Evolutionary conservation across 2,113 vertebrate species (phyloP), one percentile per base, ranked within the genome.

Genomic region (Hucho hucho): DNA sequence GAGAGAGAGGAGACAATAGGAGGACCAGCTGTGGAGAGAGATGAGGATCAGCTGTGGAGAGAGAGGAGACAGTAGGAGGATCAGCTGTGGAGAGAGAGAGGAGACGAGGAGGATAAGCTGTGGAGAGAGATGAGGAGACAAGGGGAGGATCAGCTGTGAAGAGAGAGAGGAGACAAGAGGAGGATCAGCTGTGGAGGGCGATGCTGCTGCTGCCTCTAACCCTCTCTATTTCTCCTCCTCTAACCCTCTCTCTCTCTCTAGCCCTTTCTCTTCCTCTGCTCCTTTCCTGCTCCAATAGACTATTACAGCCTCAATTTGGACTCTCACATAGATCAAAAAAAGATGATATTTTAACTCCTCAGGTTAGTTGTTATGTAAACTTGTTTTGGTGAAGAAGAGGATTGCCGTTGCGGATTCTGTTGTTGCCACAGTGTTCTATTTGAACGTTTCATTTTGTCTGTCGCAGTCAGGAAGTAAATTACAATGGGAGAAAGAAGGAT

Each of bases 11-110:
- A 76, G 29, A 32, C 29, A 32, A 32, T 4, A 32, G 70, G 37
- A 32, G 29, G 29, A 6, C 5, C 29, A 32, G 29, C 29, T 32
- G 29, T 32, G 4, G 29, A 32, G 29, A 32, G 5, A 6, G 29
- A 37, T 6, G 1, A 37, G 32, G 32, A 9, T 9, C 32, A 37
- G 32, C 32, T 37, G 32, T 9, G 6, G 32, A 32, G 32, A 29
- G 29, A 32, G 29, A 32, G 29, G 29, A 32, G 29, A 32, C 29
- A 32, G 5, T 4, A 6, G 4, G 29, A 32, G 5, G 29, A 32
- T 6, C 29, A 84, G 80, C 84, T 85, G 85, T 85, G 84, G 83
- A 29, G 29, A 29, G 29, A 29, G 29, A 29, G 29, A 29, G 29
- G 4, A 29, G 29, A 29, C 29, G 29, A 29, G 29, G 29, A 29